Percentiles rank a stretch among this genome's conserved stretches.
These are phyloP conservation scores for Felis catus DNA, from an alignment of 2,113 vertebrate genomes.

Conservation along the genomic window F.catus_Fca126_mat1.0 CM031419.1:48357501-48358000, in stretches of 20 bases:
- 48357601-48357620: neutral
- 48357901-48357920: neutral
- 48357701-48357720: neutral
- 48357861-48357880: neutral
- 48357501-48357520: too few species aligned
- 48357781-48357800: constrained; percentile 14
- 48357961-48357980: neutral
- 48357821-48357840: neutral
- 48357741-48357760: neutral
- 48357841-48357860: neutral
- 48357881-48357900: neutral
- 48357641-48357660: neutral
- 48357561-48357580: neutral
- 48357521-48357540: neutral
- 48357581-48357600: neutral
- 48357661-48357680: neutral
- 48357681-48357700: neutral
- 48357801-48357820: neutral
- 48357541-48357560: neutral
- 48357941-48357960: neutral
- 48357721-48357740: neutral
- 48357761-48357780: neutral
- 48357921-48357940: neutral
- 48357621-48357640: neutral
- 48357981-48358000: neutral